Evolutionary conservation across 2,113 vertebrate genomes (phyloP).

Genomic region (Hippoglossus stenolepis): DNA sequence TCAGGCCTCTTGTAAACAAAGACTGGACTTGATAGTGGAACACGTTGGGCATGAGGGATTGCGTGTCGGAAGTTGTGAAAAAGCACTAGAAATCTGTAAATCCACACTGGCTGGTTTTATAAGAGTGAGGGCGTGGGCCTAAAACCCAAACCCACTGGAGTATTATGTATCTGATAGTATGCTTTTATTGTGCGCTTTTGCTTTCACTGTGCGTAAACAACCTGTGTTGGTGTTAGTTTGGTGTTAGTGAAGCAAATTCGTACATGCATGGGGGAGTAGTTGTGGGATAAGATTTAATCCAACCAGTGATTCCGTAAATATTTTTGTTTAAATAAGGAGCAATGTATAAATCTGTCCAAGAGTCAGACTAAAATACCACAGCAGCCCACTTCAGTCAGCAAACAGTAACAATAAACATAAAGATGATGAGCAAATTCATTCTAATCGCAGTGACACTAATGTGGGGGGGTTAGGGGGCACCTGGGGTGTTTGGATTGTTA

Average conservation of each 20-base stretch:
- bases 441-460: not conserved
- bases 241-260: not conserved
- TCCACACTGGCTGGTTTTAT: slow-evolving; percentile 1
- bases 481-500: not conserved
- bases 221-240: slow-evolving; percentile 21
- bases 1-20: slow-evolving; percentile 63
- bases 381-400: not conserved
- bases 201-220: slow-evolving; percentile 41
- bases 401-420: not conserved
- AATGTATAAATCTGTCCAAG: slow-evolving; percentile 11
- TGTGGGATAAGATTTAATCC: not conserved
- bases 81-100: slow-evolving; percentile 26
- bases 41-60: slow-evolving; percentile 19
- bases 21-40: slow-evolving; percentile 44
- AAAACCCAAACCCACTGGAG: slow-evolving; percentile 21
- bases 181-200: slow-evolving; percentile 31
- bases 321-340: slow-evolving; percentile 35
- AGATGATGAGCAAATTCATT: not conserved
- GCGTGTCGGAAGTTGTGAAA: slow-evolving; percentile 55
- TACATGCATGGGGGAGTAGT: slow-evolving; percentile 23
- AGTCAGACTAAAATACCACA: slow-evolving; percentile 10
- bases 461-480: rapidly evolving
- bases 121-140: slow-evolving; percentile 33
- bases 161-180: slow-evolving; percentile 45
- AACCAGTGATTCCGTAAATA: slow-evolving; percentile 42